These are phyloP conservation scores for Euleptes europaea DNA, from an alignment of 2,113 vertebrate species.

Conservation along the genomic window DNA sequence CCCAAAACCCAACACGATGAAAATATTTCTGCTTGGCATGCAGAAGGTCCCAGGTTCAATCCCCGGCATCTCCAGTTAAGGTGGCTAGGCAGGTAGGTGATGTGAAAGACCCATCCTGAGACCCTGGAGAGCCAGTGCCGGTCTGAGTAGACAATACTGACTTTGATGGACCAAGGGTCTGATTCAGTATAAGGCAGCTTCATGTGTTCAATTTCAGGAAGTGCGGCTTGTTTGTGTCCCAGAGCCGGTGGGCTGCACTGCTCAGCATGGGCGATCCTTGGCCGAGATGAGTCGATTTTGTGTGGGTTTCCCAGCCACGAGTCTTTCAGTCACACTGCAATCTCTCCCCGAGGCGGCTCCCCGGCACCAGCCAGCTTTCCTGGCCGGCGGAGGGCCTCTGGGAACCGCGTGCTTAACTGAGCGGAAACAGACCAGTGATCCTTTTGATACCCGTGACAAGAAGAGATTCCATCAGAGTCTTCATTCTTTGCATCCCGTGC, in stretches of 20 bases:
- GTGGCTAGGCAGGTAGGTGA: no score
- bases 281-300: neutral
- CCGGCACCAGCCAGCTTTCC: neutral
- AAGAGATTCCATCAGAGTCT: neutral
- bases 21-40: no score
- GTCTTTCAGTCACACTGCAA: neutral
- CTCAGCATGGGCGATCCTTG: slow-evolving; percentile 3
- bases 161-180: no score
- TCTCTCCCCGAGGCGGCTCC: neutral
- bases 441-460: neutral
- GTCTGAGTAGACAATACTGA: no score
- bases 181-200: no score
- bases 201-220: neutral
- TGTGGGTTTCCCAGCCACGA: neutral
- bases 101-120: no score
- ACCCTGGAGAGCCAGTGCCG: no score
- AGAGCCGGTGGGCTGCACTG: neutral
- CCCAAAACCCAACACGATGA: no score
- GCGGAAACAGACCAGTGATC: neutral
- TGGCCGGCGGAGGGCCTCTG: neutral
- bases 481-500: slow-evolving; percentile 15
- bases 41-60: no score
- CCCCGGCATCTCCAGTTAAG: no score
- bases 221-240: neutral
- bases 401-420: neutral